Percentiles rank a stretch among this genome's conserved stretches.
These are phyloP conservation scores for Dorcus parallelipipedus DNA, from an alignment of 2,888 invertebrate species.

Conservation along the genomic window DNA sequence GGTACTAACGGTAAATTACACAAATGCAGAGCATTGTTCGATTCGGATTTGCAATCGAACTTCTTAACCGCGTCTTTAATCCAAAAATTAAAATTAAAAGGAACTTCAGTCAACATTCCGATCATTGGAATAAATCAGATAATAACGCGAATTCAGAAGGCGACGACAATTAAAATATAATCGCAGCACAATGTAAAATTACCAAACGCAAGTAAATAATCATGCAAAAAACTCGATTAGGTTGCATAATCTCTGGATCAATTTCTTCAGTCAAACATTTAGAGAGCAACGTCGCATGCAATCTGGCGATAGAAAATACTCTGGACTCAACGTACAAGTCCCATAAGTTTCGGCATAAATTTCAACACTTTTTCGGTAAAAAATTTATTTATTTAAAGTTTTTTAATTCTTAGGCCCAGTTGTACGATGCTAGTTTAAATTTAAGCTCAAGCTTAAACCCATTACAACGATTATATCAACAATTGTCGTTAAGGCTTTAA, in stretches of 20 bases:
- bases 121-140: background rate
- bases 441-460: no score
- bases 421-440: no score
- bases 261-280: background rate
- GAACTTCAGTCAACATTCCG: background rate
- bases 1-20: no score
- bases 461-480: no score
- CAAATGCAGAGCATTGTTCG: no score
- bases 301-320: background rate
- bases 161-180: background rate
- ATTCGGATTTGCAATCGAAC: background rate
- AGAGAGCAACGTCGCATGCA: background rate
- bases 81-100: background rate
- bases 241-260: conserved; percentile 7
- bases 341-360: no score
- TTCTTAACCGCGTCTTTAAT: background rate
- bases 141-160: background rate
- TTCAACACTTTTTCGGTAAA: no score
- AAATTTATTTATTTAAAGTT: no score
- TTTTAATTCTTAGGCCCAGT: no score
- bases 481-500: no score
- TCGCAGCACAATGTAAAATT: background rate
- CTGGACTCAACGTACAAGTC: background rate
- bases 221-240: conserved; percentile 9
- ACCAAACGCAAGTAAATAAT: background rate